Base-by-base conservation (phyloP, 2,113 vertebrate genomes). In the Lepus americanus region DNA sequence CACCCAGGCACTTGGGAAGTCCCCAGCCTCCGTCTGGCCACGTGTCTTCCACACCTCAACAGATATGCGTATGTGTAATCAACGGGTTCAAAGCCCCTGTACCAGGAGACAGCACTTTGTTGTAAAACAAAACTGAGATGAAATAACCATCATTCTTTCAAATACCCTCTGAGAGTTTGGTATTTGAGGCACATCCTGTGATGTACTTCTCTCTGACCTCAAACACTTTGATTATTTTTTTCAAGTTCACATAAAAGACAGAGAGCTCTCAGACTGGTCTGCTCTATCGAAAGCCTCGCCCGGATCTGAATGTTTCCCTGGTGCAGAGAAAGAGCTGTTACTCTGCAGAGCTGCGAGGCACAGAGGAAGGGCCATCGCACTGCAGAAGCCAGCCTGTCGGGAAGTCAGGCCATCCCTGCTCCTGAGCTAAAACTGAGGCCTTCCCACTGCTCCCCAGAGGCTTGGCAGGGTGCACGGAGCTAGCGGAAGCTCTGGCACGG, bases 171-270 rank as follows among this genome's bases (percentile, higher is more conserved):
- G 83, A 97, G 95, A 97, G 94, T 36, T 96, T 87, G 81, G 94
- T 96, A 97, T 94, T 94, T 96, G 96, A 96, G 95, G 94, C 93
- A 83, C 93, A 91, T 94, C 84, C 97, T 81, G 84, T 95, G 89
- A 97, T 97, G 96, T 94, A 67, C 92, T 97, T 94, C 95, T 94
- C 95, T 97, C 92, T 98, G 97, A 98, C 94, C 97, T 98, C 96
- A 95, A 89, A 97, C 86, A 77, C 95, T 98, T 96, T 98, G 96
- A 96, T 98, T 97, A 82, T 72, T 89, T 91, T 96, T 97, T 95
- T 94, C 85, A 96, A 94, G 95, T 96, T 95, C 96, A 97, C 97
- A 96, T 96, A 88, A 98, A 98, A 98, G 96, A 85, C 74, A 89
- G 90, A 82, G 81, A 94, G 59, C 97, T 85, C 94, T 95, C 93